phyloP scores from a whole-genome alignment of 2,113 vertebrate species.

The Notarius lentiginosus region DNA sequence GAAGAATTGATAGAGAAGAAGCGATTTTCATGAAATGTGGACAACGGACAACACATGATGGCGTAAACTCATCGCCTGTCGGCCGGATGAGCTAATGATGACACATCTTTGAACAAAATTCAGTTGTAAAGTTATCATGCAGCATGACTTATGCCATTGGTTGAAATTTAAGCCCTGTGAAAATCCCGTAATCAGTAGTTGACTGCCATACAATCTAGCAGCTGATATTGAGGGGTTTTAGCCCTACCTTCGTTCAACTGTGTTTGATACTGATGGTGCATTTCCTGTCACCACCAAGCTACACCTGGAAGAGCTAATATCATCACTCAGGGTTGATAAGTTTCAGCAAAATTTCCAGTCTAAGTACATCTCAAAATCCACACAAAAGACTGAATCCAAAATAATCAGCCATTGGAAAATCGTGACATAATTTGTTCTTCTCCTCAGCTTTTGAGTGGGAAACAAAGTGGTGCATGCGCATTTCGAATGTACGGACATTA shows the following conservation, averaged over 20 bases:
- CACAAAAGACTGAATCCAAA: neutral
- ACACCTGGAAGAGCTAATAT: neutral
- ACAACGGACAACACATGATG: neutral
- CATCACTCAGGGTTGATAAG: neutral
- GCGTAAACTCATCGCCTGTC: too few relatives aligned
- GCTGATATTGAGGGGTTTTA: neutral
- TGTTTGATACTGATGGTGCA: too few relatives aligned
- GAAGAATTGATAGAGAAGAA: too few relatives aligned
- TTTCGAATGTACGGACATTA: neutral
- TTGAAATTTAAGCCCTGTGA: neutral
- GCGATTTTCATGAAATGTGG: too few relatives aligned
- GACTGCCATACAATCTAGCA: neutral
- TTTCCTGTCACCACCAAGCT: neutral
- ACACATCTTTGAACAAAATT: neutral
- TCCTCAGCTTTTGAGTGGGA: neutral
- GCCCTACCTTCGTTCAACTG: neutral
- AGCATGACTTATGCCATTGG: neutral
- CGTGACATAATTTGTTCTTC: neutral
- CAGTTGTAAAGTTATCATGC: neutral
- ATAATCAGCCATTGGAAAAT: neutral
- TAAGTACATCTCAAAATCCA: too few relatives aligned
- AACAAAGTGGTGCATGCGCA: neutral
- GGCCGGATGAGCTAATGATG: neutral
- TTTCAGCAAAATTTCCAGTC: neutral
- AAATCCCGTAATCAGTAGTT: neutral